Conservation (phyloP, 2,888 invertebrate genomes). For the Netelia inedita region DNA sequence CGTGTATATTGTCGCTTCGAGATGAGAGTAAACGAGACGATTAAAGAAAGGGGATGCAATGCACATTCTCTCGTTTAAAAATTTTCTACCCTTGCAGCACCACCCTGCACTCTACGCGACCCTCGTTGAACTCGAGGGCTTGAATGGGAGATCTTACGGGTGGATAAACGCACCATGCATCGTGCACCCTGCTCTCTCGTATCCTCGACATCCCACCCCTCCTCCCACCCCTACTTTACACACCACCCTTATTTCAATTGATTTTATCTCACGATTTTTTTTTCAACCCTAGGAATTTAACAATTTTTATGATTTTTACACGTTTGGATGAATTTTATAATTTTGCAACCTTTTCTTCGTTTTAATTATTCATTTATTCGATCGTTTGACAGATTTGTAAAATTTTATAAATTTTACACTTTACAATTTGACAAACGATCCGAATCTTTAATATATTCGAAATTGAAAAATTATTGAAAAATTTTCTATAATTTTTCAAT, state of each 20-base stretch:
- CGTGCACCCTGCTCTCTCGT: background rate
- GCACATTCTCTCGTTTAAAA: constrained; percentile 22
- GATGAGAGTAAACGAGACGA: constrained; percentile 45
- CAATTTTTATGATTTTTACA: too few species aligned
- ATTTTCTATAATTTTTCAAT: too few species aligned
- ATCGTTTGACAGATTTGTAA: too few species aligned
- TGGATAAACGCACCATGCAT: constrained; percentile 60
- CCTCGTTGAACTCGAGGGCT: constrained; percentile 42
- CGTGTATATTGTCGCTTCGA: too few species aligned
- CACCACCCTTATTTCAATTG: background rate
- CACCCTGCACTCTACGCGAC: constrained; percentile 9
- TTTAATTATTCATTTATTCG: too few species aligned
- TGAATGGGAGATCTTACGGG: constrained; percentile 60
- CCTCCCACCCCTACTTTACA: background rate
- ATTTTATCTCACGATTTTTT: constrained; percentile 3
- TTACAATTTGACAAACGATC: too few species aligned
- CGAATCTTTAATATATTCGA: too few species aligned
- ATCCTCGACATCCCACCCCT: background rate
- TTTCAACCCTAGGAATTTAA: background rate
- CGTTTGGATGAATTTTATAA: too few species aligned
- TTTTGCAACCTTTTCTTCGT: too few species aligned
- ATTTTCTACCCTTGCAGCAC: background rate
- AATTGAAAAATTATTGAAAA: too few species aligned
- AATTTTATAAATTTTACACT: too few species aligned
- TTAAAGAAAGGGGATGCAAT: constrained; percentile 47